Conservation (phyloP, 2,113 vertebrate species). For the Natator depressus region DNA sequence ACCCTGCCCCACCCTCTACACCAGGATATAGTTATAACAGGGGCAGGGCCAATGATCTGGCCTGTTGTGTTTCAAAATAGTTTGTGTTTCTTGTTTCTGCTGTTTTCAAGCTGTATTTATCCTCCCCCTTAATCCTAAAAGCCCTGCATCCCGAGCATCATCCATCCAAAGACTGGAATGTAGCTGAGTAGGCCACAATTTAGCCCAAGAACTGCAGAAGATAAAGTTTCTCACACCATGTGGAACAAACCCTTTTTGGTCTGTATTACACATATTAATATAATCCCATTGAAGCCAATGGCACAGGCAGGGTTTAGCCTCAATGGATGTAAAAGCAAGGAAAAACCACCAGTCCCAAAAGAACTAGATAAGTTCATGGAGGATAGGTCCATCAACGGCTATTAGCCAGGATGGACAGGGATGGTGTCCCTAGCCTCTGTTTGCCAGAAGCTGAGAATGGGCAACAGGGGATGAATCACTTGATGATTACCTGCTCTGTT, state of each 20-base stretch:
- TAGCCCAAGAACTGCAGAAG: neutral
- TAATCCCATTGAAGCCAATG: neutral
- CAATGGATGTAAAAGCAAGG: neutral
- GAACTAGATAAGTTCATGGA: too few species aligned
- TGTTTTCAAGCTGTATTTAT: conserved; percentile 60
- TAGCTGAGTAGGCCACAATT: neutral
- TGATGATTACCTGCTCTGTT: too few species aligned
- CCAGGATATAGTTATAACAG: neutral
- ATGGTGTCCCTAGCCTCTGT: too few species aligned
- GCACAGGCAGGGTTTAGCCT: neutral
- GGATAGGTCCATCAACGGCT: too few species aligned
- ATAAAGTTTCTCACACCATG: conserved; percentile 24
- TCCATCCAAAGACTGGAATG: conserved; percentile 28
- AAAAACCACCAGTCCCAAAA: neutral
- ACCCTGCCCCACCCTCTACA: neutral
- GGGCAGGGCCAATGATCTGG: neutral
- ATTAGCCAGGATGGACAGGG: too few species aligned
- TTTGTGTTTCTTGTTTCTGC: conserved; percentile 32
- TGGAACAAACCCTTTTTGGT: neutral
- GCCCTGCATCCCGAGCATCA: neutral
- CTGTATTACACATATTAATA: neutral
- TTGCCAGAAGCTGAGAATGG: too few species aligned
- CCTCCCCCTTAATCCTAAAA: conserved; percentile 17
- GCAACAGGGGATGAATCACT: too few species aligned
- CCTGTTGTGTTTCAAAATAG: conserved; percentile 53